A percentile compares a stretch with the other conserved stretches of the same genome.
phyloP scores from a whole-genome alignment of 2,797 vertebrate species.

The Austrolebias charrua region DNA sequence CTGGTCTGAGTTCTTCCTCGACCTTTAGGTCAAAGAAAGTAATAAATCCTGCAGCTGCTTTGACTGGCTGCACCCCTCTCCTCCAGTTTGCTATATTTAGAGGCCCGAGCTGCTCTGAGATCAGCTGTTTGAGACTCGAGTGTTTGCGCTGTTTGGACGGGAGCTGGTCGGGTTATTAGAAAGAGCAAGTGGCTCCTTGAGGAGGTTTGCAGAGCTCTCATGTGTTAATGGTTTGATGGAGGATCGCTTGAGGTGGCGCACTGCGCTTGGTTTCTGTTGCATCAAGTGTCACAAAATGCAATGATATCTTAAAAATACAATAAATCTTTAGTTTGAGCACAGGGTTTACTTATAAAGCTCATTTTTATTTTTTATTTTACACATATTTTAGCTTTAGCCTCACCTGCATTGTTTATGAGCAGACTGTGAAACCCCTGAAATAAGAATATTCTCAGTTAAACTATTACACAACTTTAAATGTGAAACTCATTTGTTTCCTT shows the following conservation, averaged over 20 bases:
- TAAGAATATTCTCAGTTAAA: neutral
- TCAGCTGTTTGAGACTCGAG: conserved; percentile 60
- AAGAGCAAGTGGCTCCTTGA: conserved; percentile 28
- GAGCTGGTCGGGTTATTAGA: conserved; percentile 47
- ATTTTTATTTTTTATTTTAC: too few species aligned
- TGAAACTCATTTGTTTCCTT: too few species aligned
- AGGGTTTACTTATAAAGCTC: too few species aligned
- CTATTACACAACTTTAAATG: neutral
- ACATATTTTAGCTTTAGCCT: too few species aligned
- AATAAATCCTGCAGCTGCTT: conserved; percentile 68
- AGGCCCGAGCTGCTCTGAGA: conserved; percentile 68
- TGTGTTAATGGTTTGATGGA: neutral
- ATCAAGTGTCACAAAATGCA: too few species aligned
- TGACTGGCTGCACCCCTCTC: conserved; percentile 53
- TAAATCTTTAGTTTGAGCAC: too few species aligned
- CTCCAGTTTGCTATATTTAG: conserved; percentile 70
- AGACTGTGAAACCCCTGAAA: too few species aligned
- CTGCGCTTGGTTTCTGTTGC: neutral
- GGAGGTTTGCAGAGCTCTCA: conserved; percentile 14
- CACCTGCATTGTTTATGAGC: too few species aligned
- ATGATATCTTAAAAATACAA: too few species aligned
- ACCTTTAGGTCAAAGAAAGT: conserved; percentile 65
- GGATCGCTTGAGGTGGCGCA: neutral
- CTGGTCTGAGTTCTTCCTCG: conserved; percentile 25
- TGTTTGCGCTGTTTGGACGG: conserved; percentile 47